Percentiles rank a stretch among this genome's conserved stretches.
Conservation (phyloP, 1,140 invertebrate species). For the Scaptomyza graminum region DNA sequence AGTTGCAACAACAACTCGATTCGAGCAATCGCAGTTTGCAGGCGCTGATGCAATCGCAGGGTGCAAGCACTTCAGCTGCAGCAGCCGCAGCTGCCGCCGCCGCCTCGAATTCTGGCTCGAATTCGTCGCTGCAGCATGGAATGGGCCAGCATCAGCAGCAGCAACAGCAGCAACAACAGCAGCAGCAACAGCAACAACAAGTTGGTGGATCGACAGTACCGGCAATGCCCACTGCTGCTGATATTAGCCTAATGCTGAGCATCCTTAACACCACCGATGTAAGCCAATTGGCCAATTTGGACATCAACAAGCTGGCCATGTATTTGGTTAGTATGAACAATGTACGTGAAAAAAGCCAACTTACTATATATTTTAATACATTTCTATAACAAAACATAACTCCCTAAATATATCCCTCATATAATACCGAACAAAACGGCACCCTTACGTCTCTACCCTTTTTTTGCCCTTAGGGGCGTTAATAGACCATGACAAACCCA, state of each 20-base stretch:
- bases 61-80: conserved; percentile 68
- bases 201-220: conserved; percentile 48
- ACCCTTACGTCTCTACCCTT: conserved; percentile 22
- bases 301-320: conserved; percentile 89
- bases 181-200: conserved; percentile 47
- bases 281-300: conserved; percentile 86
- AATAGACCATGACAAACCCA: conserved; percentile 62
- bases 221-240: conserved; percentile 82
- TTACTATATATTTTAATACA: conserved; percentile 1
- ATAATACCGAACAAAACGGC: background rate
- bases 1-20: conserved; percentile 64
- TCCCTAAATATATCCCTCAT: conserved; percentile 5
- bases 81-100: conserved; percentile 67
- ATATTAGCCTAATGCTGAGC: conserved; percentile 82
- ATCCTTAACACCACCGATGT: conserved; percentile 84
- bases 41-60: conserved; percentile 69
- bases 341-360: conserved; percentile 68
- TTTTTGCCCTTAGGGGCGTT: background rate
- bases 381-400: background rate
- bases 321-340: conserved; percentile 88
- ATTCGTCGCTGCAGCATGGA: conserved; percentile 42
- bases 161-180: conserved; percentile 55
- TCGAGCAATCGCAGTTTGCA: conserved; percentile 70
- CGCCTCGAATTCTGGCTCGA: conserved; percentile 30
- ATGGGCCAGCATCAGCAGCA: conserved; percentile 44